phyloP scores from a whole-genome alignment of 2,797 vertebrate species.

The Sylvilagus floridanus region DNA sequence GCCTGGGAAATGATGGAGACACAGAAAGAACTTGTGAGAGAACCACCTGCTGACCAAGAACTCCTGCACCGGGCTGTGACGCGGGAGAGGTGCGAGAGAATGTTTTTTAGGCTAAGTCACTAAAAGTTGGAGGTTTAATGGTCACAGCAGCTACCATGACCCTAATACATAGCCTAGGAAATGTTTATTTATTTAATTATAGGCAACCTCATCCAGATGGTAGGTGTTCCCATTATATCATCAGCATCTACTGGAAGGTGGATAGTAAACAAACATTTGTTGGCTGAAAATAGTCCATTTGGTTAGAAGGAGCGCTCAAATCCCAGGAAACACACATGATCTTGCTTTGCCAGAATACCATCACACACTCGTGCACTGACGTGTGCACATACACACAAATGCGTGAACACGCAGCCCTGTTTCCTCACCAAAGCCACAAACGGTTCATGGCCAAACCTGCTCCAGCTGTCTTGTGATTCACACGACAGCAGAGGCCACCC shows the following conservation, averaged over 20 bases:
- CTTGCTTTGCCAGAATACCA: background rate
- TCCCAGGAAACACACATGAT: background rate
- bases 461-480: constrained; percentile 32
- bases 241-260: background rate
- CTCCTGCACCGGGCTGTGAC: background rate
- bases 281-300: constrained; percentile 6
- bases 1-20: background rate
- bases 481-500: background rate
- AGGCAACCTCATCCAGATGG: background rate
- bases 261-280: background rate
- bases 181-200: constrained; percentile 17
- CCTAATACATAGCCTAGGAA: background rate
- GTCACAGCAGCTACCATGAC: background rate
- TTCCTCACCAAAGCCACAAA: background rate
- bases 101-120: background rate
- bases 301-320: constrained; percentile 17
- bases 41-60: background rate
- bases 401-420: background rate
- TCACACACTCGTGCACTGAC: background rate
- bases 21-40: background rate
- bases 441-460: constrained; percentile 3
- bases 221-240: background rate
- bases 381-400: background rate
- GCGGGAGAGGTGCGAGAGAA: background rate
- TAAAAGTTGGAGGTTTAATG: background rate